Percentiles rank a stretch among this genome's conserved stretches.
These are phyloP conservation scores for Mechanitis mazaeus DNA, from an alignment of 2,888 invertebrate species.

Conservation along the genomic window DNA sequence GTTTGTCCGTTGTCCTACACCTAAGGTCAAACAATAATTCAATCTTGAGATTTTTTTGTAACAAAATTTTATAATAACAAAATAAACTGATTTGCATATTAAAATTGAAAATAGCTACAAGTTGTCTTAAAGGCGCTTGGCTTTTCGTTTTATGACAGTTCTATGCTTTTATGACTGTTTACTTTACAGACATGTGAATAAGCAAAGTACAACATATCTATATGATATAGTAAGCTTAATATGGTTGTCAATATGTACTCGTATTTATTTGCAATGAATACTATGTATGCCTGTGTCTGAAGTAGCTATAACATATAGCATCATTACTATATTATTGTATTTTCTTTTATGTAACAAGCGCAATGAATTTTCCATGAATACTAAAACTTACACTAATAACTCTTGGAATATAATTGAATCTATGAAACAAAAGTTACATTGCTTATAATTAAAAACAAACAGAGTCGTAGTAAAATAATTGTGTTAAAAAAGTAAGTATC, in stretches of 20 bases:
- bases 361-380: too few species aligned
- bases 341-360: too few species aligned
- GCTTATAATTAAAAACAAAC: too few species aligned
- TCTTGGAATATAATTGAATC: too few species aligned
- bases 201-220: slow-evolving; percentile 8
- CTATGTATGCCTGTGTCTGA: too few species aligned
- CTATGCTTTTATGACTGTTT: slow-evolving; percentile 26
- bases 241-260: not conserved
- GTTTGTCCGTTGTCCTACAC: not conserved
- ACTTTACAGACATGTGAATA: slow-evolving; percentile 24
- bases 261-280: not conserved
- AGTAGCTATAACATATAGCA: too few species aligned
- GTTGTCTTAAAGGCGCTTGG: slow-evolving; percentile 17
- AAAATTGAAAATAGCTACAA: slow-evolving; percentile 6
- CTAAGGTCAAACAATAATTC: not conserved
- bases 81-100: not conserved
- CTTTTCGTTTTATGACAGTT: slow-evolving; percentile 17
- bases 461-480: too few species aligned
- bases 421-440: too few species aligned
- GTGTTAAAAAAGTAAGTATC: too few species aligned
- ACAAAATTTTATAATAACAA: too few species aligned
- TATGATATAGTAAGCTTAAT: not conserved
- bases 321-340: too few species aligned
- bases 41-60: not conserved
- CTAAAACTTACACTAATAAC: too few species aligned